phyloP scores from a whole-genome alignment of 2,797 vertebrate genomes.

The Catamblyrhynchus diadema region DNA sequence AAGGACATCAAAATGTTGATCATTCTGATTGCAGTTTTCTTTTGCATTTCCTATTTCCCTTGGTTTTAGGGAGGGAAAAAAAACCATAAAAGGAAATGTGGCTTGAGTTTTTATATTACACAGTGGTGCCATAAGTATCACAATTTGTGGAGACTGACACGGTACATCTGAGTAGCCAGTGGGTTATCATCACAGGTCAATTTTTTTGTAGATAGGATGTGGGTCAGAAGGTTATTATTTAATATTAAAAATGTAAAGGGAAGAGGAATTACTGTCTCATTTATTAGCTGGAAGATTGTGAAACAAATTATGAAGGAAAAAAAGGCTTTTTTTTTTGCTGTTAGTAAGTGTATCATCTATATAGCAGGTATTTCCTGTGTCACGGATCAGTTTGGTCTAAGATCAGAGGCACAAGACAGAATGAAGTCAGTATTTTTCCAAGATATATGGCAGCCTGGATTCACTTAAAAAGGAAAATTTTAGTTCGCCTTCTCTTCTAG shows the following conservation, averaged over 20 bases:
- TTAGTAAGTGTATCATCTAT: not conserved
- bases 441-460: not conserved
- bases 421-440: not conserved
- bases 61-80: not conserved
- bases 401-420: not conserved
- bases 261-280: not conserved
- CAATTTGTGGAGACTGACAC: not conserved
- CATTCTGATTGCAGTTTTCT: conserved; percentile 31
- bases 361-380: not conserved
- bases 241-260: not conserved
- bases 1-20: conserved; percentile 37
- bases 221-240: not conserved
- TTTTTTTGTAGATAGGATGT: not conserved
- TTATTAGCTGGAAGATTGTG: not conserved
- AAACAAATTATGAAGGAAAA: not conserved
- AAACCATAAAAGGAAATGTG: not conserved
- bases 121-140: not conserved
- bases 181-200: not conserved
- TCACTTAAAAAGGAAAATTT: not conserved
- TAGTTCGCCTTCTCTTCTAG: not conserved
- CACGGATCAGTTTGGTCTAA: not conserved
- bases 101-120: not conserved
- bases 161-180: not conserved
- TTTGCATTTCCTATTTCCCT: not conserved
- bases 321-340: not conserved